phyloP scores from a whole-genome alignment of 30 jellyfish, hydroid and myxozoan species.

The Hydra vulgaris region DNA sequence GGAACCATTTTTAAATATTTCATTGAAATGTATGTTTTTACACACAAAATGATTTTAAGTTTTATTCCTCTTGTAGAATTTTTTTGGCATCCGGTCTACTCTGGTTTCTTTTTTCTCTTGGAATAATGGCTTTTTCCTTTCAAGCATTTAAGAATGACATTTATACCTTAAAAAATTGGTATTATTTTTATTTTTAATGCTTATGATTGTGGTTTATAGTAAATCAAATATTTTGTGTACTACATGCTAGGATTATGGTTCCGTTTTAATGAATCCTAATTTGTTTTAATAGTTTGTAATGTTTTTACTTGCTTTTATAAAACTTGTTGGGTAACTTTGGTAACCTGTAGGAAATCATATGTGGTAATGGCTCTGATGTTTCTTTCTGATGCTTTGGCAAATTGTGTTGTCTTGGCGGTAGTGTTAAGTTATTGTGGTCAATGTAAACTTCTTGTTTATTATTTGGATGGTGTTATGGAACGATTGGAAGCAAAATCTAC shows the following conservation, averaged over 20 bases:
- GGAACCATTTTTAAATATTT: too few relatives aligned
- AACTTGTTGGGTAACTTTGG: too few relatives aligned
- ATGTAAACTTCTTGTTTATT: constrained; percentile 66
- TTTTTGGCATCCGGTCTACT: constrained; percentile 46
- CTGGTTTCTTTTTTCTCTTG: constrained; percentile 52
- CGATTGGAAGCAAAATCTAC: constrained; percentile 77
- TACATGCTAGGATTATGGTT: too few relatives aligned
- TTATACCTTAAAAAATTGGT: too few relatives aligned
- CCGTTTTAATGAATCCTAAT: too few relatives aligned
- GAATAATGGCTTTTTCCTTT: constrained; percentile 29
- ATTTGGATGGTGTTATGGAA: constrained; percentile 58
- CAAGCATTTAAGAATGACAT: constrained; percentile 56
- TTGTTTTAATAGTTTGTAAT: too few relatives aligned
- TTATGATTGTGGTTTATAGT: too few relatives aligned
- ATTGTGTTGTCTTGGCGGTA: constrained; percentile 78
- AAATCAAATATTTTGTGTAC: too few relatives aligned
- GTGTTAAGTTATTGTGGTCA: constrained; percentile 87
- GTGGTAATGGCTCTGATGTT: constrained; percentile 42
- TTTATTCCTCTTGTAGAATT: constrained; percentile 23
- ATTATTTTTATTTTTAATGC: too few relatives aligned
- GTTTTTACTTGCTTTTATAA: too few relatives aligned
- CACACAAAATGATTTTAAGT: too few relatives aligned
- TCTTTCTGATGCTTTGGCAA: constrained; percentile 55
- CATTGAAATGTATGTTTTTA: too few relatives aligned
- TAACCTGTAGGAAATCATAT: constrained; percentile 3